These are phyloP conservation scores for Gari tellinella DNA, from an alignment of 2,888 invertebrate species.

Conservation along the genomic window DNA sequence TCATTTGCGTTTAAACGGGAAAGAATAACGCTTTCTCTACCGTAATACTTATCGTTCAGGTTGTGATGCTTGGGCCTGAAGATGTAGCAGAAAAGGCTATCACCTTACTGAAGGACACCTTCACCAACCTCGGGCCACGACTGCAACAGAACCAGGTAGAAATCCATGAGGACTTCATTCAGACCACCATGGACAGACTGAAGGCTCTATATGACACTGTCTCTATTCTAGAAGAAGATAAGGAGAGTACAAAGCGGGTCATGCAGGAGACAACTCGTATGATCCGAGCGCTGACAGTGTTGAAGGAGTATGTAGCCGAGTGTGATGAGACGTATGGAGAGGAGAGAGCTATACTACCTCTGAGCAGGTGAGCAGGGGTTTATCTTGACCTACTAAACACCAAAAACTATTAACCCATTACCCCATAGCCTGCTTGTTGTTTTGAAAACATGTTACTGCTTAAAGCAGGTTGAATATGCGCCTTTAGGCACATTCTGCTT, in stretches of 20 bases:
- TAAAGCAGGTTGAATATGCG: no score
- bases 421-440: no score
- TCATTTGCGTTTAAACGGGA: no score
- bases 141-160: conserved; percentile 90
- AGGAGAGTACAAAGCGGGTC: conserved; percentile 86
- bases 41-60: no score
- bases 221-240: conserved; percentile 83
- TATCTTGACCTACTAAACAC: no score
- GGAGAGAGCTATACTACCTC: conserved; percentile 94
- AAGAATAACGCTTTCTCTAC: no score
- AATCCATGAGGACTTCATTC: conserved; percentile 96
- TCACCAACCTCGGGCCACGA: conserved; percentile 95
- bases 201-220: conserved; percentile 91
- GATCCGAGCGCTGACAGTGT: conserved; percentile 94
- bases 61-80: conserved; percentile 94
- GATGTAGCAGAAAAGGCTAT: conserved; percentile 97
- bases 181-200: conserved; percentile 95
- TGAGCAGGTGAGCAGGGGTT: conserved; percentile 88
- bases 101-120: conserved; percentile 95
- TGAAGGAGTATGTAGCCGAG: conserved; percentile 97
- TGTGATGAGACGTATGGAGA: conserved; percentile 91
- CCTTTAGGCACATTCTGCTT: no score
- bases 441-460: no score
- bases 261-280: conserved; percentile 91
- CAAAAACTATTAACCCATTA: no score